Percentiles rank a stretch among this genome's conserved stretches.
These are phyloP conservation scores for Gymnobelideus leadbeateri DNA, from an alignment of 2,113 vertebrate genomes.

Conservation along the genomic window DNA sequence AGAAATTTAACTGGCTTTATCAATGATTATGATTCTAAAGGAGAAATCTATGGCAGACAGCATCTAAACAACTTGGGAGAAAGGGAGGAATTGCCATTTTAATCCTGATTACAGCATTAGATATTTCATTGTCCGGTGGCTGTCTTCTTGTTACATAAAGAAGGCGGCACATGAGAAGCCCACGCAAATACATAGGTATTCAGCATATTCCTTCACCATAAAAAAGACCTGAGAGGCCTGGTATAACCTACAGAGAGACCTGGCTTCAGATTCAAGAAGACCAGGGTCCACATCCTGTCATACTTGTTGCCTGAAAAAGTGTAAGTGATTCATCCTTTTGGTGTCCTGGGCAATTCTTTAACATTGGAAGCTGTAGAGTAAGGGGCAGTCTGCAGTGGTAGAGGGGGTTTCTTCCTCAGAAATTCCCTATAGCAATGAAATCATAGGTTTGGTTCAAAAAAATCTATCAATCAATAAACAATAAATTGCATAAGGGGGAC, in stretches of 20 bases:
- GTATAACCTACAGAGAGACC: too few species aligned
- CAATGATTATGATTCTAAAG: conserved; percentile 36
- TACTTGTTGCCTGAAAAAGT: neutral
- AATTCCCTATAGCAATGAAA: neutral
- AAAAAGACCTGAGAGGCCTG: neutral
- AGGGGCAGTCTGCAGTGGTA: neutral
- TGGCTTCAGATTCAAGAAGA: neutral
- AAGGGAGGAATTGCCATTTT: neutral
- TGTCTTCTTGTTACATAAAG: neutral
- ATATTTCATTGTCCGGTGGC: neutral
- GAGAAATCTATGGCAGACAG: neutral
- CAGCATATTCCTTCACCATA: neutral
- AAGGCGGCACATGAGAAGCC: neutral
- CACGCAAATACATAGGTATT: neutral
- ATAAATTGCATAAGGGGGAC: neutral
- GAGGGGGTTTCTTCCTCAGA: neutral
- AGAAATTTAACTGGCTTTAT: conserved; percentile 57
- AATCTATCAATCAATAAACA: neutral
- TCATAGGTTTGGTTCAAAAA: neutral
- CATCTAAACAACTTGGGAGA: neutral
- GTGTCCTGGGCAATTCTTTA: neutral
- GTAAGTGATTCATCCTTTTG: neutral
- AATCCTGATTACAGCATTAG: neutral
- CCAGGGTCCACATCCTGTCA: neutral
- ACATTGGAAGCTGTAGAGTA: neutral